phyloP scores from a whole-genome alignment of 2,113 vertebrate species.

The Daubentonia madagascariensis region DNA sequence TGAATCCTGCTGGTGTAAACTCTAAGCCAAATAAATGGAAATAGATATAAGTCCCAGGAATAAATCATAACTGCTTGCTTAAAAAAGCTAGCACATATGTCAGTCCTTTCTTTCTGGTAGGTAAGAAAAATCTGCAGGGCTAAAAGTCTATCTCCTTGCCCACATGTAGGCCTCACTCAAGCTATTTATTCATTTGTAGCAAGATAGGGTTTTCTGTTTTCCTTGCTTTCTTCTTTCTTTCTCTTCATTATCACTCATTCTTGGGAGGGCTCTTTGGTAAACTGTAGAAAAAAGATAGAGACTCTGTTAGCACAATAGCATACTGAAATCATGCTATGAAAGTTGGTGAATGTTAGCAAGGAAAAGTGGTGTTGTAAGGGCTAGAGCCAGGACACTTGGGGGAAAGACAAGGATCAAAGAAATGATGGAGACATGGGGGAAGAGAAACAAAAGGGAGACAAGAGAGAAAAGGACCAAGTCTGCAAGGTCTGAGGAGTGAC shows the following conservation, averaged over 20 bases:
- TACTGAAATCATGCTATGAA: neutral
- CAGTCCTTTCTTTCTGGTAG: neutral
- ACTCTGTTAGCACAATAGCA: neutral
- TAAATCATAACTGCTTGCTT: constrained; percentile 16
- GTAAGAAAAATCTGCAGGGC: neutral
- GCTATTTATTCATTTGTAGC: neutral
- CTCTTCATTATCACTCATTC: neutral
- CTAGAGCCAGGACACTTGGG: neutral
- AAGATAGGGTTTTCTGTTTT: neutral
- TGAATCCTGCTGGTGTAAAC: constrained; percentile 49
- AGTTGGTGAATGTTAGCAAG: neutral
- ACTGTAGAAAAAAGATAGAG: neutral
- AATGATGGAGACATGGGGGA: neutral
- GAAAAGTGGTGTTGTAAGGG: neutral
- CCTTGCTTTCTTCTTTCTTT: neutral
- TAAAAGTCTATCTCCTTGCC: neutral
- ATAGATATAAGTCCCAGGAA: constrained; percentile 40
- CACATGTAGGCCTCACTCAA: neutral
- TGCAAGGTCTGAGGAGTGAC: neutral
- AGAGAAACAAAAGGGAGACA: neutral
- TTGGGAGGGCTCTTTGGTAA: neutral
- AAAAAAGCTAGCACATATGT: constrained; percentile 18
- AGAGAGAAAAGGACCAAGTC: neutral
- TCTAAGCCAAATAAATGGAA: constrained; percentile 36
- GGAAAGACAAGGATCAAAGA: neutral